Evolutionary conservation across 2,113 vertebrate genomes (phyloP).

Genomic region (Salvelinus fontinalis): DNA sequence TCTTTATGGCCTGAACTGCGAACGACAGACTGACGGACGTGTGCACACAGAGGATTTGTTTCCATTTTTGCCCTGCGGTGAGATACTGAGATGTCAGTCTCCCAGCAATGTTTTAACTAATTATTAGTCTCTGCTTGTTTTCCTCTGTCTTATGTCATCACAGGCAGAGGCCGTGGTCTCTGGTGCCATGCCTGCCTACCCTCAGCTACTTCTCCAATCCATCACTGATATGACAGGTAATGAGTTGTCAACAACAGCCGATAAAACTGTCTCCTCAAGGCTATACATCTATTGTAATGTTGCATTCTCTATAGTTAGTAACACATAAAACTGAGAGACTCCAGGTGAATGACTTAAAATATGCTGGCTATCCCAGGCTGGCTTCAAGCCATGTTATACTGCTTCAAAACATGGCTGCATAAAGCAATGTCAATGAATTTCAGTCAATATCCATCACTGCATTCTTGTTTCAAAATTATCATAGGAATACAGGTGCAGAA

Average conservation of each 20-base stretch:
- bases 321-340: conserved; percentile 30
- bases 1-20: conserved; percentile 9
- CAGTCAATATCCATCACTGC: too few species aligned
- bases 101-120: conserved; percentile 51
- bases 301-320: conserved; percentile 45
- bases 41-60: conserved; percentile 49
- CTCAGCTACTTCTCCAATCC: conserved; percentile 63
- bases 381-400: not conserved
- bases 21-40: conserved; percentile 35
- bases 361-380: conserved; percentile 24
- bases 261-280: conserved; percentile 62
- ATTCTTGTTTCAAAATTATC: too few species aligned
- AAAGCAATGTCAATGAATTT: not conserved
- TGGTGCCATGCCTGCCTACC: conserved; percentile 55
- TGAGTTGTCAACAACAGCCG: conserved; percentile 74
- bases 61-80: conserved; percentile 45
- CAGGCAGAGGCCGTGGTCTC: conserved; percentile 54
- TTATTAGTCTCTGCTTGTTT: conserved; percentile 71
- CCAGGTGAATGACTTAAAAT: conserved; percentile 52
- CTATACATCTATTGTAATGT: conserved; percentile 45
- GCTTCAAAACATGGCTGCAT: too few species aligned
- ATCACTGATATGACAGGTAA: conserved; percentile 80
- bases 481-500: too few species aligned
- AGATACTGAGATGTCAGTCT: conserved; percentile 61
- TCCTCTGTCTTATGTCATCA: conserved; percentile 66